Base-by-base conservation (phyloP, 1,140 invertebrate species). In the Aethina tumida region DNA sequence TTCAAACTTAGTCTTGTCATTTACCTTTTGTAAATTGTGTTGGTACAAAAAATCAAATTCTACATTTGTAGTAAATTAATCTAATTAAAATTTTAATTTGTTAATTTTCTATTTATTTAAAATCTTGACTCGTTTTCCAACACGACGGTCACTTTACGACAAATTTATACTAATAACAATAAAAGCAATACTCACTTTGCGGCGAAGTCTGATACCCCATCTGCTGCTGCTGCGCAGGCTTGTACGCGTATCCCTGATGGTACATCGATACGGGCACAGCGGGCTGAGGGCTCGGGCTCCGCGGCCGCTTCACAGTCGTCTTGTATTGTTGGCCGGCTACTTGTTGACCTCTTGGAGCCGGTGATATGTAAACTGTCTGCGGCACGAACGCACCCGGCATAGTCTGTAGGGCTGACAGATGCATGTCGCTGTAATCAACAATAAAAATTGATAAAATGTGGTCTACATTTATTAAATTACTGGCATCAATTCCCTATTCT, bases 221-320 rank as follows among this genome's bases (percentile, higher is more conserved):
- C 67, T 43, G 54, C 53, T 40, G 62, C 43, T 64, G 58, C 16
- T 62, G 56, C 15, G 66, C 49, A 16, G 67, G 64, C 58, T 74
- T 75, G 31, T 74, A 75, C 9, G 24, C 38, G 34, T 73, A 73
- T 20, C 52, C 60, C 22, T 66, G 56, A 54, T 70, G 70, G 53
- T 74, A 73, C 13, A 66, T 60, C n/a, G 65, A 51, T 3, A 56
- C 50, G 5, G 58, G 50, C 13, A 58, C 58, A 32, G 60, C 55
- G 15, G 71, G 69, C 20, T 76, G 75, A 14, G 78, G 76, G 22
- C 77, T 81, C 12, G 79, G 79, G 59, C 75, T 80, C 39, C 76
- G 65, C 4, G 68, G 60, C 51, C 79, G 60, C 58, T 82, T 82
- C 10, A 74, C 47, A n/a, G 67, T 50, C 17, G 65, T 62, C 62